phyloP scores from a whole-genome alignment of 2,113 vertebrate species.

The Rostratula benghalensis region DNA sequence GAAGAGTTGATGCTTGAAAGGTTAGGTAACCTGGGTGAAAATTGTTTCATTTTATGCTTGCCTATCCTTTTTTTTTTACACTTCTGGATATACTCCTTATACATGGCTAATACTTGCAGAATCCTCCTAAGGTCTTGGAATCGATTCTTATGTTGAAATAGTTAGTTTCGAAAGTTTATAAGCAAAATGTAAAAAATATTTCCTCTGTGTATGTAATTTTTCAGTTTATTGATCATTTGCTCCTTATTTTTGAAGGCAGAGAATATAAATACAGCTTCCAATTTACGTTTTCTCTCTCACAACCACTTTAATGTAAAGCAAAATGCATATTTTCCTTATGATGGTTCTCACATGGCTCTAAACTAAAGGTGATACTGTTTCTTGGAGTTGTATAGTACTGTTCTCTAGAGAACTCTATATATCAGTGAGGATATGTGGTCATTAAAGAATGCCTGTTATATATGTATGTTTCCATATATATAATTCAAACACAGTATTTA shows the following conservation, averaged over 20 bases:
- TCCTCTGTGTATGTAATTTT: neutral
- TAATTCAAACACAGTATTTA: neutral
- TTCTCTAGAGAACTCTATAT: neutral
- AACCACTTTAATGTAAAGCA: neutral
- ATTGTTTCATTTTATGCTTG: neutral
- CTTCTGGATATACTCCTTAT: neutral
- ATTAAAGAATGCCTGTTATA: neutral
- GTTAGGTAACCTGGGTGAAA: neutral
- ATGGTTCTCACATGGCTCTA: neutral
- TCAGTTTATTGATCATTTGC: neutral
- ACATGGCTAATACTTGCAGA: neutral
- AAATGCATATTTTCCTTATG: neutral
- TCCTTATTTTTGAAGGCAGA: neutral
- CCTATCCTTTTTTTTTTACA: neutral
- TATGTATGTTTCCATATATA: neutral
- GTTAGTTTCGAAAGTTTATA: neutral
- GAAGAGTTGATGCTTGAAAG: neutral
- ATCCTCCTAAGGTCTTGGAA: neutral
- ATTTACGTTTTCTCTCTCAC: neutral
- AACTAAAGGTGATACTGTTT: neutral
- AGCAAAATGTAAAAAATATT: neutral
- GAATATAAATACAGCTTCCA: neutral
- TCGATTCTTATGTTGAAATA: neutral
- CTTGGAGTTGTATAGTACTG: neutral
- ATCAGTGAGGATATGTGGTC: neutral